Evolutionary conservation across 2,888 invertebrate species (phyloP).

Genomic region (Doris montereyensis): DNA sequence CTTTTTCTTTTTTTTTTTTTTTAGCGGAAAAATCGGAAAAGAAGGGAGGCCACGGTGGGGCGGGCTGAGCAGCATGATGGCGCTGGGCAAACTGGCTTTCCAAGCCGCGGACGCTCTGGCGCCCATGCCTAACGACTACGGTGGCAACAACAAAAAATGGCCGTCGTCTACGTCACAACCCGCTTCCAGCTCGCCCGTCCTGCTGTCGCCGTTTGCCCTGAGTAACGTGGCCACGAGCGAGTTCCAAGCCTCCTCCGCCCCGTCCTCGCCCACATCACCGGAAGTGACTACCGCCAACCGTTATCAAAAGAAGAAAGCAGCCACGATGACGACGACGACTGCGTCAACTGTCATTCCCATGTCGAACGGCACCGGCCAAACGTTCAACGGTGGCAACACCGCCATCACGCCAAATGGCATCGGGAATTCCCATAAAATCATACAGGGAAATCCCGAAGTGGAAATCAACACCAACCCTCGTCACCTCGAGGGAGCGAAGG

Average conservation of each 20-base stretch:
- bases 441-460: no score
- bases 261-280: not conserved
- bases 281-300: not conserved
- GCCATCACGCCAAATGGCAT: no score
- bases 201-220: not conserved
- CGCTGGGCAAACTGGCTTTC: slow-evolving; percentile 44
- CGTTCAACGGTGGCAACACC: no score
- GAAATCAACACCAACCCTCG: no score
- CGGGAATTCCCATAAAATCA: no score
- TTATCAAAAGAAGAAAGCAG: no score
- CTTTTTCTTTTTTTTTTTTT: no score
- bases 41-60: not conserved
- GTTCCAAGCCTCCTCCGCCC: not conserved
- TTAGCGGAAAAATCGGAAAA: not conserved
- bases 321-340: no score
- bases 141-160: not conserved
- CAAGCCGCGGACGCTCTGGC: slow-evolving; percentile 45
- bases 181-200: not conserved
- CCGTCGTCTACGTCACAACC: not conserved
- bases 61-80: slow-evolving; percentile 40
- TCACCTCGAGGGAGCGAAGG: no score
- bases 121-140: slow-evolving; percentile 39
- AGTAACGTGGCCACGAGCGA: not conserved
- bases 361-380: no score
- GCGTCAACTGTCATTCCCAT: no score